phyloP scores from a whole-genome alignment of 2,888 invertebrate genomes.

The Epistrophella euchroma region DNA sequence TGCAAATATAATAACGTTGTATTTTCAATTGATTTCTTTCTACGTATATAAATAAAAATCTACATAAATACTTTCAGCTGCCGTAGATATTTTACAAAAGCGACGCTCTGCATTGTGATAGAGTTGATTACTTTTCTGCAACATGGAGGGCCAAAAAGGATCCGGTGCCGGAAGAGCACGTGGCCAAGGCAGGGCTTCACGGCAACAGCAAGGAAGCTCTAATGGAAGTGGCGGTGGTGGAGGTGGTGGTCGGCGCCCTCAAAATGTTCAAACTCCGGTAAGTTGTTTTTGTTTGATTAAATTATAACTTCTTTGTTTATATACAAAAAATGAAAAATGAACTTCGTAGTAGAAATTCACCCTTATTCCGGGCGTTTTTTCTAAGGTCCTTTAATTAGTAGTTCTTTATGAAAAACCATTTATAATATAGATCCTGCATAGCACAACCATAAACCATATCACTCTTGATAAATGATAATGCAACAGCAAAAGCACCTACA shows the following conservation, averaged over 20 bases:
- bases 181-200: slow-evolving; percentile 76
- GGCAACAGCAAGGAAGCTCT: slow-evolving; percentile 38
- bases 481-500: not conserved
- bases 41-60: not conserved
- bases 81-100: not conserved
- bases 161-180: slow-evolving; percentile 76
- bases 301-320: slow-evolving; percentile 6
- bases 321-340: too few species aligned
- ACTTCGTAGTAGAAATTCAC: too few species aligned
- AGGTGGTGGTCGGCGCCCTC: slow-evolving; percentile 59
- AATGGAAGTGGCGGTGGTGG: slow-evolving; percentile 47
- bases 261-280: slow-evolving; percentile 51
- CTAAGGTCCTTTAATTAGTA: too few species aligned
- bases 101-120: slow-evolving; percentile 16
- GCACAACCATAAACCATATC: not conserved
- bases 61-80: slow-evolving; percentile 5
- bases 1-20: not conserved
- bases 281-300: slow-evolving; percentile 23
- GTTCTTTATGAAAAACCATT: too few species aligned
- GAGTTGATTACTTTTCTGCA: not conserved
- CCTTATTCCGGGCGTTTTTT: too few species aligned
- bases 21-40: not conserved
- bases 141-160: slow-evolving; percentile 75
- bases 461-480: not conserved
- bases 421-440: too few species aligned